A percentile compares a stretch with the other conserved stretches of the same genome.
phyloP scores from a whole-genome alignment of 2,888 invertebrate genomes.

The Yponomeuta malinellus region DNA sequence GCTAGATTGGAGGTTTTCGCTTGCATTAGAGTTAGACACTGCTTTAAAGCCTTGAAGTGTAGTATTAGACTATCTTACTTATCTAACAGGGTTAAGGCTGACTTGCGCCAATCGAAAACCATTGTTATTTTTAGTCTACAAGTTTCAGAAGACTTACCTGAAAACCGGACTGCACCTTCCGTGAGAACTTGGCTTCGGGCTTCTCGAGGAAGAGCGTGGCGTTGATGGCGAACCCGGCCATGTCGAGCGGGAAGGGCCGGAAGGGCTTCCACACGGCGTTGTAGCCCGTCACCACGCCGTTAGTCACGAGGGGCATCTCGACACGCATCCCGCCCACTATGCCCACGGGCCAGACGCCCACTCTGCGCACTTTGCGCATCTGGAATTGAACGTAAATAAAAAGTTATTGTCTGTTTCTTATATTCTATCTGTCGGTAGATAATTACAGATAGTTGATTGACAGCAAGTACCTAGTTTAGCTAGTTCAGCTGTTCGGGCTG shows the following conservation, averaged over 20 bases:
- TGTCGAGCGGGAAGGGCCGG: slow-evolving; percentile 96
- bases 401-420: background rate
- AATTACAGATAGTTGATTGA: too few species aligned
- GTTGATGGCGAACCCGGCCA: slow-evolving; percentile 97
- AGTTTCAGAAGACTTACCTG: slow-evolving; percentile 61
- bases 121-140: background rate
- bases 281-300: slow-evolving; percentile 72
- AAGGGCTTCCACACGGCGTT: slow-evolving; percentile 92
- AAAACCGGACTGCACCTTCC: slow-evolving; percentile 90
- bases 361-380: slow-evolving; percentile 87
- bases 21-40: too few species aligned
- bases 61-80: too few species aligned
- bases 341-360: slow-evolving; percentile 97
- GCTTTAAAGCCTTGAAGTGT: too few species aligned
- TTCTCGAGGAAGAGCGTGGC: slow-evolving; percentile 82
- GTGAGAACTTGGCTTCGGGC: slow-evolving; percentile 86
- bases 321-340: slow-evolving; percentile 96
- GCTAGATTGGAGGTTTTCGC: too few species aligned
- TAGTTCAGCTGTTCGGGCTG: too few species aligned
- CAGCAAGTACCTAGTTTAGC: too few species aligned
- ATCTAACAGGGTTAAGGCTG: too few species aligned
- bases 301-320: slow-evolving; percentile 87
- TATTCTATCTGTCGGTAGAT: too few species aligned
- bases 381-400: slow-evolving; percentile 46
- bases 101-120: background rate